phyloP scores from a whole-genome alignment of 2,888 invertebrate genomes.

The Clepsis dumicolana region DNA sequence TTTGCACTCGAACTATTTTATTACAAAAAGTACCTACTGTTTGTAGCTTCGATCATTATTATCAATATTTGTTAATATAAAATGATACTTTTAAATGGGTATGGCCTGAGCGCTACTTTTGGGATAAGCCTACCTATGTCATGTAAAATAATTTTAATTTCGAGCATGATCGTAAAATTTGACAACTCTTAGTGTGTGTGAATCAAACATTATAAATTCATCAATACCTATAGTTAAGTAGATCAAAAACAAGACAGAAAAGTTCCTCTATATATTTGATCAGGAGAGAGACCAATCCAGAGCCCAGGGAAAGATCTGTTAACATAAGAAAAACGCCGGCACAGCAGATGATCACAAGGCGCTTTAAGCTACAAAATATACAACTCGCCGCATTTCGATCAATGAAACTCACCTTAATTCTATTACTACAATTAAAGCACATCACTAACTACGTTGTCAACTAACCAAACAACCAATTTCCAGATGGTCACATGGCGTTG shows the following conservation, averaged over 20 bases:
- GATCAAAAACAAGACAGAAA: not conserved
- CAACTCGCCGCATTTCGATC: not conserved
- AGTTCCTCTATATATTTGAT: not conserved
- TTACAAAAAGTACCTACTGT: no score
- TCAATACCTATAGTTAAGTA: no score
- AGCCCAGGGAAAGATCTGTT: not conserved
- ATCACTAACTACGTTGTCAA: constrained; percentile 59
- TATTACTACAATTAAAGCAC: constrained; percentile 35
- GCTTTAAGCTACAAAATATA: not conserved
- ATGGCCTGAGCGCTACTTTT: no score
- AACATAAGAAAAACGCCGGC: not conserved
- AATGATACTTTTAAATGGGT: no score
- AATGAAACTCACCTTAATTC: constrained; percentile 40
- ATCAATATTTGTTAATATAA: no score
- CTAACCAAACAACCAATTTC: constrained; percentile 49
- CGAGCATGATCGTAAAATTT: no score
- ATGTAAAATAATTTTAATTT: no score
- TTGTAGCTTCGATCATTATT: no score
- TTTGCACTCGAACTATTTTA: no score
- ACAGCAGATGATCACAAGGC: not conserved
- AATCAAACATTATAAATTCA: no score
- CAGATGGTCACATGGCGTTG: not conserved
- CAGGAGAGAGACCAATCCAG: not conserved
- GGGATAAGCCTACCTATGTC: no score
- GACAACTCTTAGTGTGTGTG: no score